These are phyloP conservation scores for Chloromyia formosa DNA, from an alignment of 2,888 invertebrate species.

Conservation along the genomic window DNA sequence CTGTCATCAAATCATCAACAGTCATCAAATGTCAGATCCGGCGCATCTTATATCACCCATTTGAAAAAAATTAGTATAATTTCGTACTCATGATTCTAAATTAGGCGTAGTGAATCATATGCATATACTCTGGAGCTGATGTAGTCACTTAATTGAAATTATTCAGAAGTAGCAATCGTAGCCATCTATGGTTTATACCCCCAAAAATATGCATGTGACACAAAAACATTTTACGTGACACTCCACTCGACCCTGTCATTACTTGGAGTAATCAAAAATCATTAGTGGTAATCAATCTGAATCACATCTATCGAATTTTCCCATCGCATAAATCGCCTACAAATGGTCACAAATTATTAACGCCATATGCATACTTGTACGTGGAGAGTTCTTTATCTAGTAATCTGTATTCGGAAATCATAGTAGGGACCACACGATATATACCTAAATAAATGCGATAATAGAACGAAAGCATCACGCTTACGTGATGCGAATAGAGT, in stretches of 20 bases:
- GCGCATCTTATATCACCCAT: neutral
- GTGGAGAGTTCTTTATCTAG: too few species aligned
- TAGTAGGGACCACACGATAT: too few species aligned
- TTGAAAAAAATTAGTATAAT: neutral
- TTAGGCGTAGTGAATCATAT: neutral
- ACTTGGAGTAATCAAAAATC: neutral
- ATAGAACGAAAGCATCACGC: neutral
- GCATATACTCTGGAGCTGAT: neutral
- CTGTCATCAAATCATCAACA: slow-evolving; percentile 10
- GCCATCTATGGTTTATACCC: too few species aligned
- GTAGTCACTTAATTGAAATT: neutral
- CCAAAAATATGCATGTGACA: neutral
- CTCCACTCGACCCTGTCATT: neutral
- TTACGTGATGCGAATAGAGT: slow-evolving; percentile 25
- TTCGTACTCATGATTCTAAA: neutral
- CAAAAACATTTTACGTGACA: neutral
- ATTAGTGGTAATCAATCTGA: neutral
- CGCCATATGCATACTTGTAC: neutral
- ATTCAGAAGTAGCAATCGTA: neutral
- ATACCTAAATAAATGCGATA: too few species aligned
- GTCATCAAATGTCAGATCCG: neutral
- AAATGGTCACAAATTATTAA: neutral
- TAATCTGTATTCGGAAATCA: too few species aligned
- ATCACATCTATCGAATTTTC: neutral
- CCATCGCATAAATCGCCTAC: neutral